Evolutionary conservation across 2,113 vertebrate species (phyloP).

Genomic region (Choloepus hoffmanni): DNA sequence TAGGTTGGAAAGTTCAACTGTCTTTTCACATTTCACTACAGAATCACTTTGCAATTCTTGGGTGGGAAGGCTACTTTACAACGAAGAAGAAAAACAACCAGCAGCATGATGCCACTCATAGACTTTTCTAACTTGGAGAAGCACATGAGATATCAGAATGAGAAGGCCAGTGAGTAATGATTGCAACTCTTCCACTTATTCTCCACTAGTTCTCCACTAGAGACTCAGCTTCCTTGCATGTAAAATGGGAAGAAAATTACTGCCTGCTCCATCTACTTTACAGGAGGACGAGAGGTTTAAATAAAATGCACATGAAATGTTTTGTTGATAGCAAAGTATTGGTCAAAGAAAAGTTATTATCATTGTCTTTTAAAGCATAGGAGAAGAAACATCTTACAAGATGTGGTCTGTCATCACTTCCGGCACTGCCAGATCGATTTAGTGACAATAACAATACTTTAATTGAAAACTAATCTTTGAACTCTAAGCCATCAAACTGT

Average conservation of each 20-base stretch:
- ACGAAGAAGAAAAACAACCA: background rate
- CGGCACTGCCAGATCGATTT: background rate
- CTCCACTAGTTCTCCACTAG: background rate
- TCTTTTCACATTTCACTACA: background rate
- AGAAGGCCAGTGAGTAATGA: background rate
- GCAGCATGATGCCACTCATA: background rate
- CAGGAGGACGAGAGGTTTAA: background rate
- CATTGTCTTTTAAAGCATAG: background rate
- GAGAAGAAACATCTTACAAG: background rate
- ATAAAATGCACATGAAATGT: background rate
- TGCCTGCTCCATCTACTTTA: background rate
- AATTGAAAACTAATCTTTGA: constrained; percentile 19
- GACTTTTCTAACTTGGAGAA: background rate
- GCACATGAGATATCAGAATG: background rate
- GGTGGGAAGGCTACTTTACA: background rate
- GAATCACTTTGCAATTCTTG: background rate
- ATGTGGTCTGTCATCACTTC: background rate
- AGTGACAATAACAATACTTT: constrained; percentile 32
- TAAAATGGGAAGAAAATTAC: background rate
- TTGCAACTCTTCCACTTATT: background rate
- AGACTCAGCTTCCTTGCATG: background rate
- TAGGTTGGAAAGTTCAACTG: background rate
- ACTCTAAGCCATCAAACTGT: background rate
- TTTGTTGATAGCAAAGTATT: background rate
- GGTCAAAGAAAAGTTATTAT: constrained; percentile 24